Conservation (phyloP, 2,113 vertebrate genomes). For the Vulpes ferrilata region DNA sequence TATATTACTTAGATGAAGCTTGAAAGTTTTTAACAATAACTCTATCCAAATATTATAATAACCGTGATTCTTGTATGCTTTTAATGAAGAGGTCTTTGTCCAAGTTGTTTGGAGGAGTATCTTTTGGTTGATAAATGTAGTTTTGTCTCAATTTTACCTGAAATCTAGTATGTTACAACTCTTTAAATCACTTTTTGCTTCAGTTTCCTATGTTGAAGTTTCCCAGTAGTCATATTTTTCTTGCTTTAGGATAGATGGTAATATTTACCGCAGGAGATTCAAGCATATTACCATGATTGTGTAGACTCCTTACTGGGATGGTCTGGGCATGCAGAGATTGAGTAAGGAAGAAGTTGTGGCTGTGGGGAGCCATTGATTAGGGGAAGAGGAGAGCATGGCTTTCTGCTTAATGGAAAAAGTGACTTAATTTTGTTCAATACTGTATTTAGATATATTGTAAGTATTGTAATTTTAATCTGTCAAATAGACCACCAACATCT, state of each 20-base stretch:
- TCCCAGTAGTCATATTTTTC: neutral
- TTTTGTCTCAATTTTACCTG: neutral
- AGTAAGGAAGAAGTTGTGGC: neutral
- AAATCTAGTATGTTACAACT: neutral
- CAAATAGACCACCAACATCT: conserved; percentile 93
- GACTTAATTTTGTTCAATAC: conserved; percentile 59
- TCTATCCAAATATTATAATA: neutral
- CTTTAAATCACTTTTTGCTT: neutral
- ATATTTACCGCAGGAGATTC: neutral
- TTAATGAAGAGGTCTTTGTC: neutral
- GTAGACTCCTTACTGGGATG: neutral
- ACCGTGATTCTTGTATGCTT: neutral
- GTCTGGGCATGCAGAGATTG: neutral
- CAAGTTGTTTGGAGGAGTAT: neutral
- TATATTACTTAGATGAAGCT: neutral
- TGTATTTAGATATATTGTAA: conserved; percentile 61
- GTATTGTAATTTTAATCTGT: conserved; percentile 70
- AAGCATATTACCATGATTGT: neutral
- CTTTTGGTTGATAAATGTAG: neutral
- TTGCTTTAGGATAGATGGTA: neutral
- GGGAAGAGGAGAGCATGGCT: conserved; percentile 40
- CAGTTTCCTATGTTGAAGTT: neutral
- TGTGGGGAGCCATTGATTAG: too few species aligned
- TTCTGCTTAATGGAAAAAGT: neutral
- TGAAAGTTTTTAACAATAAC: neutral